Conservation (phyloP, 2,888 invertebrate genomes). For the Clusia tigrina region DNA sequence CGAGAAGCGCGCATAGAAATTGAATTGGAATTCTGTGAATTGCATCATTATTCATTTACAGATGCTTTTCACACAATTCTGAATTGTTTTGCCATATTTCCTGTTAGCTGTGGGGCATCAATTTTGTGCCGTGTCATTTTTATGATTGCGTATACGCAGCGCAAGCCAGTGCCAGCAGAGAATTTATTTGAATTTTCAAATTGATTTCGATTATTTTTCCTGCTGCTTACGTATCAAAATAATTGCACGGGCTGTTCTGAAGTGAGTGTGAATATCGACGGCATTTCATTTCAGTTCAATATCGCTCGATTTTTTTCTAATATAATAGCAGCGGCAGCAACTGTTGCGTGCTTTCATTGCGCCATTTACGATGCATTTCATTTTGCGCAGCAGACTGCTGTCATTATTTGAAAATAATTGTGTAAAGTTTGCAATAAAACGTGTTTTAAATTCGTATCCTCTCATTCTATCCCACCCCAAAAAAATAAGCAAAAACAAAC, state of each 20-base stretch:
- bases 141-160: not conserved
- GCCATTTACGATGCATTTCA: not conserved
- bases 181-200: not conserved
- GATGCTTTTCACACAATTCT: conserved; percentile 37
- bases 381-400: not conserved
- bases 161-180: not conserved
- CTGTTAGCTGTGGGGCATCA: not conserved
- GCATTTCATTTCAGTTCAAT: too few species aligned
- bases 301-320: too few species aligned
- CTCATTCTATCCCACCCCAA: not conserved
- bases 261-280: too few species aligned
- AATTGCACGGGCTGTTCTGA: too few species aligned
- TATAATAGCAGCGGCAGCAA: not conserved
- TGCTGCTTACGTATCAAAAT: too few species aligned
- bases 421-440: not conserved
- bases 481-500: not conserved
- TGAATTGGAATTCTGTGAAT: conserved; percentile 55
- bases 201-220: too few species aligned
- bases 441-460: conserved; percentile 6
- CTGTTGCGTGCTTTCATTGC: not conserved
- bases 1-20: conserved; percentile 41
- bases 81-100: conserved; percentile 1
- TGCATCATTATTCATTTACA: conserved; percentile 56
- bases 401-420: conserved; percentile 2
- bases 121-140: not conserved